A percentile compares a stretch with the other conserved stretches of the same genome.
These are phyloP conservation scores for Muschampia plurimacula DNA, from an alignment of 2,888 invertebrate genomes.

Conservation along the genomic window DNA sequence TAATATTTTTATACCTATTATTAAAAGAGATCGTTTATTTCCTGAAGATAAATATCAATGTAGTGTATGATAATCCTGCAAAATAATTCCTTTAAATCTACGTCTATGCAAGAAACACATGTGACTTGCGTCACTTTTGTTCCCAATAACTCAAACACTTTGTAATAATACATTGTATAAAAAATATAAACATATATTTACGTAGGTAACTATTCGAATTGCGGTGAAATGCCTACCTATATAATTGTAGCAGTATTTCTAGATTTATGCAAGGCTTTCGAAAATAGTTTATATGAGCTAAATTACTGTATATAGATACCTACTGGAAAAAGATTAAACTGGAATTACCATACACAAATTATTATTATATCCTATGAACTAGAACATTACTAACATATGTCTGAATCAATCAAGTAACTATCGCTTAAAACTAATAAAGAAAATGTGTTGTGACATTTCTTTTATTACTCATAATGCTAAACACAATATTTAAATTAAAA, in stretches of 20 bases:
- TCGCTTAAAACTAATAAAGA: too few relatives aligned
- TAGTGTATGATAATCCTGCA: background rate
- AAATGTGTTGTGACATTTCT: too few relatives aligned
- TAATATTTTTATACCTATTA: background rate
- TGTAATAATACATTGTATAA: background rate
- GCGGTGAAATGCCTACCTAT: background rate
- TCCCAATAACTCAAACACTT: constrained; percentile 8
- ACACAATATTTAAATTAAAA: too few relatives aligned
- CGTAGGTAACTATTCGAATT: background rate
- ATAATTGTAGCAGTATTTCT: background rate
- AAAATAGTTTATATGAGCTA: background rate
- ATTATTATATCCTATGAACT: too few relatives aligned
- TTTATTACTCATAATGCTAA: too few relatives aligned
- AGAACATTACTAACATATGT: too few relatives aligned
- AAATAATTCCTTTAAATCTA: background rate
- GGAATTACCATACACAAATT: too few relatives aligned
- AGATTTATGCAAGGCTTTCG: background rate
- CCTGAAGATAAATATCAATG: background rate
- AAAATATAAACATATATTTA: background rate
- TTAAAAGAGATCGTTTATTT: constrained; percentile 1
- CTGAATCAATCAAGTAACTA: too few relatives aligned
- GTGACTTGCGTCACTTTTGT: background rate
- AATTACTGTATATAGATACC: too few relatives aligned
- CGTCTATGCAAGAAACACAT: background rate
- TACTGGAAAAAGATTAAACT: too few relatives aligned